Evolutionary conservation across 1,140 invertebrate species (phyloP).

Genomic region (Drosophila ironensis): DNA sequence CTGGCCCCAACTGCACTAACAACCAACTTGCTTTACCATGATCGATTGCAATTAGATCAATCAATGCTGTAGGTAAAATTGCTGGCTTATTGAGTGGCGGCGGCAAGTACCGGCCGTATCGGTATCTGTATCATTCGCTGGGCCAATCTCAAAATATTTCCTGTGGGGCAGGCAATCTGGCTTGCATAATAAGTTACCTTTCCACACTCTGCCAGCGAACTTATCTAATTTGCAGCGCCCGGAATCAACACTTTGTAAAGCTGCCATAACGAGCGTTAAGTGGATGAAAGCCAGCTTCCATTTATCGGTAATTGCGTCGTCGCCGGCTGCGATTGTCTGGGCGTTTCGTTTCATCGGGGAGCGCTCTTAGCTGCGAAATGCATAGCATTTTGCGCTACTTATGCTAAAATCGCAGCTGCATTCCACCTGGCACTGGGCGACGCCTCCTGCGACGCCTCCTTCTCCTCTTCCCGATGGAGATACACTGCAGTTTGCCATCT

Average conservation of each 20-base stretch:
- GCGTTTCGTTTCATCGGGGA: background rate
- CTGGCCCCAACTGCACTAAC: too few relatives aligned
- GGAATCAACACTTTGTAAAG: conserved; percentile 39
- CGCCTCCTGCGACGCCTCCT: too few relatives aligned
- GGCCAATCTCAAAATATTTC: conserved; percentile 19
- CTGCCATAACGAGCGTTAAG: conserved; percentile 34
- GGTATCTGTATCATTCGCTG: background rate
- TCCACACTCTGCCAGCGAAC: conserved; percentile 11
- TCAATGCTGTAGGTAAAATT: background rate
- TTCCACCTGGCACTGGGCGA: too few relatives aligned
- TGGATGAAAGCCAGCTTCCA: conserved; percentile 37
- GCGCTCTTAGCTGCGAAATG: conserved; percentile 50
- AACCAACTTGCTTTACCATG: too few relatives aligned
- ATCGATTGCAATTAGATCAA: conserved; percentile 10
- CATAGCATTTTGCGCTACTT: conserved; percentile 70
- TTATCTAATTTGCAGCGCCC: conserved; percentile 31
- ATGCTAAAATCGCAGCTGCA: conserved; percentile 58
- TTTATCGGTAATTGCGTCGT: conserved; percentile 66
- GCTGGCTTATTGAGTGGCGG: background rate
- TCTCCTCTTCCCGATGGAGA: background rate
- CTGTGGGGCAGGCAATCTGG: conserved; percentile 1
- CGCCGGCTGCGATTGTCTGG: conserved; percentile 31
- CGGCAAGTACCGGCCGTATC: too few relatives aligned
- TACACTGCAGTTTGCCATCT: conserved; percentile 39
- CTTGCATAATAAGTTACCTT: conserved; percentile 35